Conservation (phyloP, 1,140 invertebrate species). For the Sarcophaga bullata region DNA sequence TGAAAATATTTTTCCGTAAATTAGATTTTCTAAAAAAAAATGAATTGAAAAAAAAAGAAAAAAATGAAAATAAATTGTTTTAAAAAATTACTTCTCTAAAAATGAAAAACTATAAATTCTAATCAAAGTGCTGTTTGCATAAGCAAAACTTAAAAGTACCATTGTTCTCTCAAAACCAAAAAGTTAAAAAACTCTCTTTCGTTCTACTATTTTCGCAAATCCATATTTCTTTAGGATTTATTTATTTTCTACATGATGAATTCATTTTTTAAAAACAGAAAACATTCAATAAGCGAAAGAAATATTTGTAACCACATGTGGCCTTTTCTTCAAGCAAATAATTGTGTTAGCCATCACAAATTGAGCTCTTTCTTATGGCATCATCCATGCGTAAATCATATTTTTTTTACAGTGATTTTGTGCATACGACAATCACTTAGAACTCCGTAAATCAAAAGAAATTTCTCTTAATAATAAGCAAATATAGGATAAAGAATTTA, state of each 20-base stretch:
- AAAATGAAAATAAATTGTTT: too few relatives aligned
- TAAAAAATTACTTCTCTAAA: too few relatives aligned
- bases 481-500: too few relatives aligned
- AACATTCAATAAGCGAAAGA: neutral
- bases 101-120: neutral
- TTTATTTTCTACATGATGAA: too few relatives aligned
- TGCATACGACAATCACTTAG: neutral
- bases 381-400: neutral
- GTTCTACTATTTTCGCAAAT: too few relatives aligned
- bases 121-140: neutral
- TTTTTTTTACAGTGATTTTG: neutral
- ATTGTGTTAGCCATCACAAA: neutral
- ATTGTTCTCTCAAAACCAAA: too few relatives aligned
- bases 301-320: neutral
- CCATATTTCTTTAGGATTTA: too few relatives aligned
- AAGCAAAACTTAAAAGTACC: neutral
- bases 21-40: too few relatives aligned
- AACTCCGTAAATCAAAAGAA: neutral
- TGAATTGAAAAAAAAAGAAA: too few relatives aligned
- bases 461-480: neutral
- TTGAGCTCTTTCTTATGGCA: neutral
- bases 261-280: neutral
- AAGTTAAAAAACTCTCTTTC: too few relatives aligned
- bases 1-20: conserved; percentile 38
- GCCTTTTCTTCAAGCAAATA: neutral